These are phyloP conservation scores for Betta splendens DNA, from an alignment of 2,797 vertebrate species.

Conservation along the genomic window DNA sequence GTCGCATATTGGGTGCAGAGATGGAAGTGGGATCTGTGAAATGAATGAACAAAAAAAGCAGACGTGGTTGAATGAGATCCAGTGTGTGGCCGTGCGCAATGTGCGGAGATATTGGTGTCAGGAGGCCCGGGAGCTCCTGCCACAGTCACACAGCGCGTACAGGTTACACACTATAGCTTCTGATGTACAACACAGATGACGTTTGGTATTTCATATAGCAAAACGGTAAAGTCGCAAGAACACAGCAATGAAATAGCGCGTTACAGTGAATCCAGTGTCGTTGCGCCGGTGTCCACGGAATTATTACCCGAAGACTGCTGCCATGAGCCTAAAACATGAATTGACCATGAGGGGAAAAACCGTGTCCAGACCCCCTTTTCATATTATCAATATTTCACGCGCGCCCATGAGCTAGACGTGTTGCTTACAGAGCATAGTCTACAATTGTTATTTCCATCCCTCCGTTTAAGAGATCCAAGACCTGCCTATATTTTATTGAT, in stretches of 20 bases:
- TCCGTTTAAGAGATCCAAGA: slow-evolving; percentile 68
- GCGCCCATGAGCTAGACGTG: slow-evolving; percentile 48
- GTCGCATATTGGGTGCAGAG: slow-evolving; percentile 22
- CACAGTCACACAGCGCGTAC: too few species aligned
- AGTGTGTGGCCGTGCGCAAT: slow-evolving; percentile 64
- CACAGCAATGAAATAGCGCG: too few species aligned
- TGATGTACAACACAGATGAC: not conserved
- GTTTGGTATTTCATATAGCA: not conserved
- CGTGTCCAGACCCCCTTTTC: not conserved
- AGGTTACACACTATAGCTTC: slow-evolving; percentile 1
- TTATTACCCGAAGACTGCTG: not conserved
- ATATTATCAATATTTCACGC: slow-evolving; percentile 55
- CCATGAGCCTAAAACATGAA: slow-evolving; percentile 9
- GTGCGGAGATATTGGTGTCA: slow-evolving; percentile 79
- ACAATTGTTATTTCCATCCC: slow-evolving; percentile 64
- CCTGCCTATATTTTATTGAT: slow-evolving; percentile 66
- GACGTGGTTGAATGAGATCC: slow-evolving; percentile 70
- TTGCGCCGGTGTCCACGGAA: not conserved
- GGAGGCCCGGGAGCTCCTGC: slow-evolving; percentile 67
- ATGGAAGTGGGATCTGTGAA: slow-evolving; percentile 32
- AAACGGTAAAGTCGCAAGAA: too few species aligned
- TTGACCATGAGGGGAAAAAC: not conserved
- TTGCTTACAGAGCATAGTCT: slow-evolving; percentile 57
- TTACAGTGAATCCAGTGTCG: not conserved
- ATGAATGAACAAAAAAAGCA: slow-evolving; percentile 43